phyloP scores from a whole-genome alignment of 2,888 invertebrate species.

The Clostera curtula region DNA sequence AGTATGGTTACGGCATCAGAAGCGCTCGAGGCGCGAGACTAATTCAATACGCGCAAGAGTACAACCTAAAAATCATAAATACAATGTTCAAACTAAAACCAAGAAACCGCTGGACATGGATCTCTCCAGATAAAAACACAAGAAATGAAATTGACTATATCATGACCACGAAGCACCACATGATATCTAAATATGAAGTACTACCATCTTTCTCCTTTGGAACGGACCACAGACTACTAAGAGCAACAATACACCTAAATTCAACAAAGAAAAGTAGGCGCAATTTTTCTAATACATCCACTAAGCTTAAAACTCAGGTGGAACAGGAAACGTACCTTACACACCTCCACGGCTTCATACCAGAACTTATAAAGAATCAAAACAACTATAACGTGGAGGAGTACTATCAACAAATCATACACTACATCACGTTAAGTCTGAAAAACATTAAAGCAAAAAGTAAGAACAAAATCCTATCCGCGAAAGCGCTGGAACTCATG shows the following conservation, averaged over 20 bases:
- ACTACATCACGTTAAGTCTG: slow-evolving; percentile 1
- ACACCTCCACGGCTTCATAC: slow-evolving; percentile 1
- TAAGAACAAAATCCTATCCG: slow-evolving; percentile 1
- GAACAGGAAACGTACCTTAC: slow-evolving; percentile 1
- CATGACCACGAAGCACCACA: slow-evolving; percentile 2
- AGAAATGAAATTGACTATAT: slow-evolving; percentile 5
- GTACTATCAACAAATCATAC: slow-evolving; percentile 2
- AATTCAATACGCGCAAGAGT: slow-evolving; percentile 3
- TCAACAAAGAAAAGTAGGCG: neutral
- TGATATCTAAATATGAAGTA: slow-evolving; percentile 3
- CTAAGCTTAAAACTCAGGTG: neutral
- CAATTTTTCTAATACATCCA: neutral
- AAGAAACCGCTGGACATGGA: slow-evolving; percentile 1
- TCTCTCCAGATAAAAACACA: slow-evolving; percentile 2
- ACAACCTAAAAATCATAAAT: slow-evolving; percentile 4
- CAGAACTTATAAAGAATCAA: slow-evolving; percentile 1
- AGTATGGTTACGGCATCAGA: slow-evolving; percentile 1
- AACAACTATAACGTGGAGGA: neutral
- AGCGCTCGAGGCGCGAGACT: slow-evolving; percentile 2
- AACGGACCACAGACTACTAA: slow-evolving; percentile 3
- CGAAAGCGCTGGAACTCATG: slow-evolving; percentile 7
- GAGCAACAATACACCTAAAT: slow-evolving; percentile 1
- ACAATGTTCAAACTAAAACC: slow-evolving; percentile 2
- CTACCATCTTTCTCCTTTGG: slow-evolving; percentile 2
- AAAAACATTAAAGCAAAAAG: too few species aligned